A percentile compares a stretch with the other conserved stretches of the same genome.
phyloP scores from a whole-genome alignment of 2,113 vertebrate genomes.

The Macrotus californicus region DNA sequence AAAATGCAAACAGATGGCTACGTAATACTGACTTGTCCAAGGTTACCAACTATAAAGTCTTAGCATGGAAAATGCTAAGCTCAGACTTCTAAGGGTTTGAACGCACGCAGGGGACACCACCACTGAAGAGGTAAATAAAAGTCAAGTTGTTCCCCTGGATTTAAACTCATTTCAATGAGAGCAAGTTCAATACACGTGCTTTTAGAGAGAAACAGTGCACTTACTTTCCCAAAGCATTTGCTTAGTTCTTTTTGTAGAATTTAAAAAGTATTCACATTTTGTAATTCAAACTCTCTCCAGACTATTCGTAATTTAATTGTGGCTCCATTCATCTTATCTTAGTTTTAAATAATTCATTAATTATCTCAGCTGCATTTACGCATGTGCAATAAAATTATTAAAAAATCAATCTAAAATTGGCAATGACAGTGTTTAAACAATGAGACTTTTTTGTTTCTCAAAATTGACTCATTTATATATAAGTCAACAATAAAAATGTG shows the following conservation, averaged over 20 bases:
- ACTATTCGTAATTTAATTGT: neutral
- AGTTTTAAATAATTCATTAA: conserved; percentile 8
- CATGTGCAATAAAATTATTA: neutral
- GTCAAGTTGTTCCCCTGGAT: neutral
- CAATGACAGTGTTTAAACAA: neutral
- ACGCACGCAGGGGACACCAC: neutral
- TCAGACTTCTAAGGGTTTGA: neutral
- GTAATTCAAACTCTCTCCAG: neutral
- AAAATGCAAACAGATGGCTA: neutral
- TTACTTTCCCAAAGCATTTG: neutral
- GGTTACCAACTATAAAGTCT: neutral
- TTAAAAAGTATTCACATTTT: neutral
- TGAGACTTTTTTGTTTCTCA: neutral
- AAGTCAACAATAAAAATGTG: neutral
- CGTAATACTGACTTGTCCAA: neutral
- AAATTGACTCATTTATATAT: neutral
- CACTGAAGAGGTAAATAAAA: neutral
- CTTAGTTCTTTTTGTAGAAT: neutral
- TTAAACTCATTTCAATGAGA: neutral
- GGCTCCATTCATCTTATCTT: neutral
- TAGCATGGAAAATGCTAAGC: neutral
- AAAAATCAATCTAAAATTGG: neutral
- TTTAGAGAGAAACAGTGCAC: neutral
- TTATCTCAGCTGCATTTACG: neutral
- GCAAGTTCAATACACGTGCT: neutral